A percentile compares a stretch with the other conserved stretches of the same genome.
Conservation (phyloP, 35 echinoderm and acorn worm species). For the Ophioderma brevispina region DNA sequence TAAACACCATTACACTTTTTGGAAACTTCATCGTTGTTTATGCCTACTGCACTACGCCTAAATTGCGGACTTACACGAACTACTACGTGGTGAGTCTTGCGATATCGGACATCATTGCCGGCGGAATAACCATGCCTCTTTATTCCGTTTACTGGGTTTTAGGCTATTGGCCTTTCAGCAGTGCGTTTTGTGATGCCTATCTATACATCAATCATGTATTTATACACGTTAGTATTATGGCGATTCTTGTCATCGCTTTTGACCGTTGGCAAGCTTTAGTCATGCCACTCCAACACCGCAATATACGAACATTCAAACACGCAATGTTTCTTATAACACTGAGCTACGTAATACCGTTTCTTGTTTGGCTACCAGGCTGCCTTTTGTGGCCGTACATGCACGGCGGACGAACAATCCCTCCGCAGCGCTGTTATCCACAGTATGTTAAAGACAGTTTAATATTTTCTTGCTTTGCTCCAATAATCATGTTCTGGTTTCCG, state of each 20-base stretch:
- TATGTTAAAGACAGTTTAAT: slow-evolving; percentile 21
- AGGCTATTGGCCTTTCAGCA: slow-evolving; percentile 49
- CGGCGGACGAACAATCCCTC: background rate
- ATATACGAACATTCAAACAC: slow-evolving; percentile 14
- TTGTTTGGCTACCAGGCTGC: slow-evolving; percentile 23
- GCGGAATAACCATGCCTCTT: slow-evolving; percentile 50
- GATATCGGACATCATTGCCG: slow-evolving; percentile 24
- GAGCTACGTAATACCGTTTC: slow-evolving; percentile 31
- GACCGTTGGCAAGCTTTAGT: slow-evolving; percentile 50
- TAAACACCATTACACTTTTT: slow-evolving; percentile 9
- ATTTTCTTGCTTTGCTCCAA: slow-evolving; percentile 35
- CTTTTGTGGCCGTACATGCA: slow-evolving; percentile 28
- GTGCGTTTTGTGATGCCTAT: slow-evolving; percentile 29
- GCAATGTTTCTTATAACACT: slow-evolving; percentile 10
- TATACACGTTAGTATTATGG: slow-evolving; percentile 47
- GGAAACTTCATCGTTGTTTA: slow-evolving; percentile 34
- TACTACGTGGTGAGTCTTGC: slow-evolving; percentile 48
- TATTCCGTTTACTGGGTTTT: slow-evolving; percentile 45
- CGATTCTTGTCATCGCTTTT: slow-evolving; percentile 34
- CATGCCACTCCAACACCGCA: slow-evolving; percentile 25
- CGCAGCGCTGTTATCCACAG: slow-evolving; percentile 13
- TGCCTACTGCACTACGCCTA: slow-evolving; percentile 36
- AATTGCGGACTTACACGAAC: slow-evolving; percentile 55
- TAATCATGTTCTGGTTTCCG: slow-evolving; percentile 39
- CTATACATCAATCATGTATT: slow-evolving; percentile 53